These are phyloP conservation scores for Eupristina koningsbergeri DNA, from an alignment of 1,140 invertebrate genomes.

Conservation along the genomic window DNA sequence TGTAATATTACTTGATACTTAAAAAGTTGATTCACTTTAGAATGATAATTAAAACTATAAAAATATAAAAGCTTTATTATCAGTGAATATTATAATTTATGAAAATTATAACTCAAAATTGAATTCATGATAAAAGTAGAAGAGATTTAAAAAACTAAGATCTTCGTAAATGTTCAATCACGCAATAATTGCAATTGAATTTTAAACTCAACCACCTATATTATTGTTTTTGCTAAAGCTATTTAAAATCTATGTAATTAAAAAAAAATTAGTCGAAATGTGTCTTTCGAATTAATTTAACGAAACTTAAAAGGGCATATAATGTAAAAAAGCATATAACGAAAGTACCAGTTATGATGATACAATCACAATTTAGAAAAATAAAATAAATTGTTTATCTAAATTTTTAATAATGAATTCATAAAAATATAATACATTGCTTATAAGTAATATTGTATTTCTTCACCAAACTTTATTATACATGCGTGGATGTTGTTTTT, in stretches of 20 bases:
- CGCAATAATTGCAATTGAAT: background rate
- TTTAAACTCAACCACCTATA: no score
- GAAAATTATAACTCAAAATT: background rate
- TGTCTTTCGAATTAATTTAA: conserved; percentile 4
- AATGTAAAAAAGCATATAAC: conserved; percentile 6
- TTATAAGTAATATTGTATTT: background rate
- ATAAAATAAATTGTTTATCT: background rate
- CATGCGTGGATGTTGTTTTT: background rate
- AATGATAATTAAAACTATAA: background rate
- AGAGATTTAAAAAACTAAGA: background rate
- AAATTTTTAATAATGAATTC: background rate
- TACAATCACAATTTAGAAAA: background rate
- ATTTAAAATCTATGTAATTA: background rate
- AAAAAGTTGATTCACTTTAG: background rate
- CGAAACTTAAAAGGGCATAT: background rate
- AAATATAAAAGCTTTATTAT: no score
- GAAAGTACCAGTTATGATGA: conserved; percentile 23
- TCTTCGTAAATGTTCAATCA: background rate
- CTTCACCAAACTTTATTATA: background rate
- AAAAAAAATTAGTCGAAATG: background rate
- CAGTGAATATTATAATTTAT: no score
- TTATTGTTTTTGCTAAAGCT: background rate
- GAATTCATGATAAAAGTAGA: background rate
- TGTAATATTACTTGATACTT: background rate
- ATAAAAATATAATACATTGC: conserved; percentile 6